Conservation (phyloP, 2,888 invertebrate species). For the Chouioia cunea region DNA sequence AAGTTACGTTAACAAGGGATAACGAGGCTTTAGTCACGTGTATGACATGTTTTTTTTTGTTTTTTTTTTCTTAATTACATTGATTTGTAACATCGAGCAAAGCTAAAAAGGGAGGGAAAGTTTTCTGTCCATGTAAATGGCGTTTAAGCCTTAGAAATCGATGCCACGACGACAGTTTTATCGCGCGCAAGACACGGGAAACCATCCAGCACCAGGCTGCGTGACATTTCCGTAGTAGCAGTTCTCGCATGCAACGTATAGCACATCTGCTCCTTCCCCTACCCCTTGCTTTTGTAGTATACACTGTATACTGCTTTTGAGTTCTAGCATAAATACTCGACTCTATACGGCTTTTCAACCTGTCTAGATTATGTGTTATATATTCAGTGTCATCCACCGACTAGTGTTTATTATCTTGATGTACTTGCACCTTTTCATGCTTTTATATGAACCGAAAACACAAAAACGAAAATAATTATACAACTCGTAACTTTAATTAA, state of each 20-base stretch:
- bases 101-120: too few relatives aligned
- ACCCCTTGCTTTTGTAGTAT: too few relatives aligned
- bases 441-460: background rate
- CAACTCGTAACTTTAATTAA: background rate
- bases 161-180: slow-evolving; percentile 24
- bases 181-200: slow-evolving; percentile 19
- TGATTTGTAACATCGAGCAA: too few relatives aligned
- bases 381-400: too few relatives aligned
- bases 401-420: too few relatives aligned
- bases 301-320: too few relatives aligned
- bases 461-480: background rate
- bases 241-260: background rate
- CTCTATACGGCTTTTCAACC: background rate
- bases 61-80: too few relatives aligned
- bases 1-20: slow-evolving; percentile 60
- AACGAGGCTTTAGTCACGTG: slow-evolving; percentile 59
- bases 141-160: background rate
- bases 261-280: too few relatives aligned
- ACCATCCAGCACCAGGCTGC: slow-evolving; percentile 35
- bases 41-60: slow-evolving; percentile 38
- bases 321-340: too few relatives aligned
- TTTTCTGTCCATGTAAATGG: background rate
- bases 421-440: too few relatives aligned
- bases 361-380: too few relatives aligned
- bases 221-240: slow-evolving; percentile 25